Percentiles rank a stretch among this genome's conserved stretches.
Evolutionary conservation across 2,113 vertebrate genomes (phyloP).

Genomic region (Syrrhaptes paradoxus): DNA sequence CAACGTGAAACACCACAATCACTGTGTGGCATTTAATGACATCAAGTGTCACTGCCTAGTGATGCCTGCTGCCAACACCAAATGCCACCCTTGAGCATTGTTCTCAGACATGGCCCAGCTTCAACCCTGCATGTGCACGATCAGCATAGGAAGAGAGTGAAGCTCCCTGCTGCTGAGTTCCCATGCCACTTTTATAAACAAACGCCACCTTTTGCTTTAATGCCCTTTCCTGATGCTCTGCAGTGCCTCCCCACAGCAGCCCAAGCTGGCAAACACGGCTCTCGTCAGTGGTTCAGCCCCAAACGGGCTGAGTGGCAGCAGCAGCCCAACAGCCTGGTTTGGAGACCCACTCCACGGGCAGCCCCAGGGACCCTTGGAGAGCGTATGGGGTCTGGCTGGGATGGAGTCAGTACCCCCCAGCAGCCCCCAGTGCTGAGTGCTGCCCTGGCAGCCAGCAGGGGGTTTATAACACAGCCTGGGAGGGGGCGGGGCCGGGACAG

Average conservation of each 20-base stretch:
- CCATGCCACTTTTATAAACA: not conserved
- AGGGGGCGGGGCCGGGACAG: no score
- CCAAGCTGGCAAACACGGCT: not conserved
- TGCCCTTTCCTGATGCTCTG: not conserved
- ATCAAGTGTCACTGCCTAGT: no score
- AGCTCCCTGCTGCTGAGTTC: not conserved
- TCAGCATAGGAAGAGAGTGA: not conserved
- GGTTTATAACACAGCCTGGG: no score
- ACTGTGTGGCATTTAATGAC: not conserved
- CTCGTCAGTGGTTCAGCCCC: accelerated
- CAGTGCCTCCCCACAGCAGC: not conserved
- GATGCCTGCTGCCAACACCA: not conserved
- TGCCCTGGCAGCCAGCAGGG: no score
- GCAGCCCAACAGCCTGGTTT: accelerated
- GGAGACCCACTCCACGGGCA: not conserved
- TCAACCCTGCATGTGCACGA: accelerated
- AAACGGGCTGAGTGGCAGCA: accelerated
- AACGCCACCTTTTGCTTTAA: not conserved
- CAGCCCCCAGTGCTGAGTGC: no score
- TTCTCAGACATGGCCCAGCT: not conserved
- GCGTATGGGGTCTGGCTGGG: no score
- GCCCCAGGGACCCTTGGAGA: no score
- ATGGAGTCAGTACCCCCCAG: no score
- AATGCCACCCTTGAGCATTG: not conserved
- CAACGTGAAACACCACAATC: accelerated